Percentiles rank a stretch among this genome's conserved stretches.
These are phyloP conservation scores for Xestia ashworthii DNA, from an alignment of 2,888 invertebrate species.

Conservation along the genomic window DNA sequence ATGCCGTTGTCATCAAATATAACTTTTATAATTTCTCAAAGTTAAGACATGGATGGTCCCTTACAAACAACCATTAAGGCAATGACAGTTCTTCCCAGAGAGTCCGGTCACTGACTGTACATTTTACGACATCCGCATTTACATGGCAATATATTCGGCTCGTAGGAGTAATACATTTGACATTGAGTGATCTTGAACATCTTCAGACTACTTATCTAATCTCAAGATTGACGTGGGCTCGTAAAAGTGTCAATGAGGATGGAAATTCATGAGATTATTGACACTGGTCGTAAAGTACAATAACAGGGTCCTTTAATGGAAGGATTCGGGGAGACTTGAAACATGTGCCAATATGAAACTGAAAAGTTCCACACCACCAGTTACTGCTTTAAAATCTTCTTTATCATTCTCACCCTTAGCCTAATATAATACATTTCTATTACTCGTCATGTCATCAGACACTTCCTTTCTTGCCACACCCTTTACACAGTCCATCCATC, in stretches of 20 bases:
- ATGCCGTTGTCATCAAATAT: neutral
- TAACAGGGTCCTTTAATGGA: neutral
- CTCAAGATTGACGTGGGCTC: slow-evolving; percentile 44
- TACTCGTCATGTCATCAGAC: too few relatives aligned
- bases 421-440: too few relatives aligned
- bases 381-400: neutral
- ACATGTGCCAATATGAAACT: neutral
- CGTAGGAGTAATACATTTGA: slow-evolving; percentile 62
- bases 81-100: slow-evolving; percentile 35
- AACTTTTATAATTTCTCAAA: neutral
- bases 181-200: slow-evolving; percentile 58
- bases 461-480: too few relatives aligned
- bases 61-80: slow-evolving; percentile 15
- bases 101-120: slow-evolving; percentile 65
- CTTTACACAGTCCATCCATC: too few relatives aligned
- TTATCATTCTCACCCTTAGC: too few relatives aligned
- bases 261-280: slow-evolving; percentile 59
- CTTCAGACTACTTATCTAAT: slow-evolving; percentile 57
- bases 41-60: neutral
- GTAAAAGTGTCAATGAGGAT: slow-evolving; percentile 41
- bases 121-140: slow-evolving; percentile 64
- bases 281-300: slow-evolving; percentile 34
- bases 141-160: slow-evolving; percentile 51
- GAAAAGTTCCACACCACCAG: neutral
- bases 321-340: neutral